Evolutionary conservation across 1,140 invertebrate genomes (phyloP), one percentile per base, ranked within the genome.

Genomic region (Drosophila bocqueti): DNA sequence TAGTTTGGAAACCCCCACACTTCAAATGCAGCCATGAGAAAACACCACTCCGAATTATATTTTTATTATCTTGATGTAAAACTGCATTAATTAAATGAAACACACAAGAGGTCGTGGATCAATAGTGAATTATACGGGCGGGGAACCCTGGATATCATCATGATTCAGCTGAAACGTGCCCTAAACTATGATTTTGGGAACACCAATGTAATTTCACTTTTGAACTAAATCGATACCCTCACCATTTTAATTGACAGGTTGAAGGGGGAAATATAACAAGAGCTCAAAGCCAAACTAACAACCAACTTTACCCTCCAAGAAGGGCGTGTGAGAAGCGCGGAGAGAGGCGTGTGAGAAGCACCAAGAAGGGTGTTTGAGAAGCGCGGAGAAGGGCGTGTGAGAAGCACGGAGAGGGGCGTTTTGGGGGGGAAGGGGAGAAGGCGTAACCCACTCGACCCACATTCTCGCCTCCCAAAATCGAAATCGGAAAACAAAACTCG

Each of bases 1-100:
- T 57, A 40, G 21, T n/a, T 57, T 40, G 54, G 15, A 24, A 40
- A 40, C 6, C 34, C 21, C 54, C 52, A n/a, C 36, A 21, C 40
- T 57, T 57, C 21, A 57, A 57, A 40, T 26, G 21, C 54, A 40
- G 54, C 34, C 36, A 40, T 40, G 36, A 11, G 54, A 57, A 40
- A 57, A 57, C 38, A 26, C 38, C 21, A 57, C 54, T 57, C 1
- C 9, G 24, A 57, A 40, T 40, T 18, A 31, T 45, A 21, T 21
- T 61, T 49, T 36, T 36, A 67, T 18, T 63, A 63, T 45, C 58
- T n/a, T n/a, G 26, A 49, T 18, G 47, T 38, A 29, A 54, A 67
- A 68, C 47, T 55, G 36, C 3, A 59, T 71, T 49, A 71, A 69
- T 71, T 71, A 59, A 59, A 40, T 71, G 43, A 26, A 49, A 73